phyloP scores from a whole-genome alignment of 2,113 vertebrate genomes.

The Onychorhynchus coronatus region DNA sequence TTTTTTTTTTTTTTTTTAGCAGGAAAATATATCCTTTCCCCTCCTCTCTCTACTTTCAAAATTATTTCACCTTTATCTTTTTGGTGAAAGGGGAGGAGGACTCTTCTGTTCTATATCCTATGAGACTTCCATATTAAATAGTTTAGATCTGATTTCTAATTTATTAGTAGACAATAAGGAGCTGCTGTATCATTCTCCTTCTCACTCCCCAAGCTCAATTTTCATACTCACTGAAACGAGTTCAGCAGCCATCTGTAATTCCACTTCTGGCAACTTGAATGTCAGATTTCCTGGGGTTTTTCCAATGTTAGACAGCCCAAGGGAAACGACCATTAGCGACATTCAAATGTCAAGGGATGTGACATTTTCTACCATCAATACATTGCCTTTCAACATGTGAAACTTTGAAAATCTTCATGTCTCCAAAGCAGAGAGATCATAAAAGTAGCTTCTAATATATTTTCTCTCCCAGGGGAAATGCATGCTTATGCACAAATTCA shows the following conservation, averaged over 20 bases:
- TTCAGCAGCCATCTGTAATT: constrained; percentile 54
- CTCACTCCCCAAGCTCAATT: neutral
- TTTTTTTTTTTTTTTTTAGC: neutral
- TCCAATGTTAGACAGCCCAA: constrained; percentile 17
- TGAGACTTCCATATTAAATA: constrained; percentile 22
- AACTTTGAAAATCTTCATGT: constrained; percentile 32
- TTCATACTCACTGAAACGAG: constrained; percentile 11
- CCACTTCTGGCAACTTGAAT: constrained; percentile 39
- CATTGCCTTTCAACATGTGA: constrained; percentile 20
- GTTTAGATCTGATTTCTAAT: constrained; percentile 13
- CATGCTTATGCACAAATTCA: neutral
- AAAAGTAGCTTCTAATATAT: neutral
- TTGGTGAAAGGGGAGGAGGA: neutral
- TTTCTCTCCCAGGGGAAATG: neutral
- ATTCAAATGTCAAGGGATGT: constrained; percentile 26
- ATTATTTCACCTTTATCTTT: neutral
- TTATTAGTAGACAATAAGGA: neutral
- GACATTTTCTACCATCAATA: constrained; percentile 37
- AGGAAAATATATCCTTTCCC: neutral
- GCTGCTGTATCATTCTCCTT: neutral
- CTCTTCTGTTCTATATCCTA: neutral
- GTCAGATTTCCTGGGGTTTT: constrained; percentile 51
- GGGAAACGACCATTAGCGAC: constrained; percentile 20
- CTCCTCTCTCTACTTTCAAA: neutral
- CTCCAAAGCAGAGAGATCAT: constrained; percentile 14